Evolutionary conservation across 2,113 vertebrate genomes (phyloP), one percentile per base, ranked within the genome.

Genomic region (Ciconia boyciana): DNA sequence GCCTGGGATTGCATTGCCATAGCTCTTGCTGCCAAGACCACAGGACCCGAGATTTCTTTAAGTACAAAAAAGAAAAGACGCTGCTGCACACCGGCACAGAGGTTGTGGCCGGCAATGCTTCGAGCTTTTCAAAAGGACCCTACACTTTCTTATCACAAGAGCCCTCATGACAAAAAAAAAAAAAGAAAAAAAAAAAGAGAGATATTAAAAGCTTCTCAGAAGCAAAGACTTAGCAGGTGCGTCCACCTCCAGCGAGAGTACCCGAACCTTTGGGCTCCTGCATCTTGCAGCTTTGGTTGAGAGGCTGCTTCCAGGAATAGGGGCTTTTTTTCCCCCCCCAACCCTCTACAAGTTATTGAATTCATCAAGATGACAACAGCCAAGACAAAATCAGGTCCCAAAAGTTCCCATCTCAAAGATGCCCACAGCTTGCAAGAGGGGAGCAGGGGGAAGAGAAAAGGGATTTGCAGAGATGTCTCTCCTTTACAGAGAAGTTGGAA

Each of bases 61-160:
- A 70, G 43, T 10, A 26, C 1, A 13, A 41, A 39, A 39, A 39
- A 39, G 39, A 39, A 39, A 39, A 39, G 0, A 65, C 29, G 54
- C n/a, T 57, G 64, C 68, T 18, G n/a, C 71, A 43, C 34, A 5
- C 13, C 1, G 2, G n/a, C 39, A 31, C 2, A 0, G 61, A 52
- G 16, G 14, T 36, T 15, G 62, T 4, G 31, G 24, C 58, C 5
- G 5, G 34, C 0, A 1, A 52, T 3, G 7, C 54, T 71, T 58
- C 0, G 0, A 72, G 52, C 15, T 52, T 39, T 66, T 24, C 54
- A 49, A 41, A 57, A 46, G 51, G 51, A 46, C 36, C 39, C 2
- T 1, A 66, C 21, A 31, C 41, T 6, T 83, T 68, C 15, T 43
- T 31, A 48, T 34, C n/a, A 34, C 36, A 22, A 44, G 43, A 12